phyloP scores from a whole-genome alignment of 1,140 invertebrate genomes.

The Nephotettix cincticeps region DNA sequence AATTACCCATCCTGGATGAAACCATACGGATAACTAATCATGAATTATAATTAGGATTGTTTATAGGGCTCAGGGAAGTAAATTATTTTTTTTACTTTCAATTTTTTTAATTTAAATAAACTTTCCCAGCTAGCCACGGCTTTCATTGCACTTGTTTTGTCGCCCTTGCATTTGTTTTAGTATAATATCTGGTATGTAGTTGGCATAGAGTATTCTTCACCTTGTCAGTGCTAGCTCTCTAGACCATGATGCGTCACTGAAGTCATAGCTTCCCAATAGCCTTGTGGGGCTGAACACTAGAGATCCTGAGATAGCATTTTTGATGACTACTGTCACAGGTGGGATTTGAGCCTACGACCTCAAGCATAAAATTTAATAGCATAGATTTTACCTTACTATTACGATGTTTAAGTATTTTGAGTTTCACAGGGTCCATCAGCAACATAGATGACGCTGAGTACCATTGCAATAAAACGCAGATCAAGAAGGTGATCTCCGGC shows the following conservation, averaged over 20 bases:
- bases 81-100: too few relatives aligned
- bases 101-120: too few relatives aligned
- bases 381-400: neutral
- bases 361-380: neutral
- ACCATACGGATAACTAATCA: too few relatives aligned
- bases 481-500: slow-evolving; percentile 90
- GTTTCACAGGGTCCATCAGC: slow-evolving; percentile 67
- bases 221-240: neutral
- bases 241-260: too few relatives aligned
- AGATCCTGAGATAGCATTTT: neutral
- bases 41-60: too few relatives aligned
- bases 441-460: slow-evolving; percentile 83
- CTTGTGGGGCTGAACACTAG: neutral
- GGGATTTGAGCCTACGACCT: neutral
- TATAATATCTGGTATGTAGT: neutral
- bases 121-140: too few relatives aligned
- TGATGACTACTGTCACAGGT: neutral
- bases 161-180: neutral
- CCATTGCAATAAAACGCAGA: slow-evolving; percentile 80
- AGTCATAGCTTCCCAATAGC: too few relatives aligned
- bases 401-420: slow-evolving; percentile 69
- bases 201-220: neutral
- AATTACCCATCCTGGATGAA: too few relatives aligned
- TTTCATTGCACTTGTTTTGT: neutral
- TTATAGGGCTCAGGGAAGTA: too few relatives aligned